phyloP scores from a whole-genome alignment of 2,113 vertebrate genomes.

The Calidris pugnax region DNA sequence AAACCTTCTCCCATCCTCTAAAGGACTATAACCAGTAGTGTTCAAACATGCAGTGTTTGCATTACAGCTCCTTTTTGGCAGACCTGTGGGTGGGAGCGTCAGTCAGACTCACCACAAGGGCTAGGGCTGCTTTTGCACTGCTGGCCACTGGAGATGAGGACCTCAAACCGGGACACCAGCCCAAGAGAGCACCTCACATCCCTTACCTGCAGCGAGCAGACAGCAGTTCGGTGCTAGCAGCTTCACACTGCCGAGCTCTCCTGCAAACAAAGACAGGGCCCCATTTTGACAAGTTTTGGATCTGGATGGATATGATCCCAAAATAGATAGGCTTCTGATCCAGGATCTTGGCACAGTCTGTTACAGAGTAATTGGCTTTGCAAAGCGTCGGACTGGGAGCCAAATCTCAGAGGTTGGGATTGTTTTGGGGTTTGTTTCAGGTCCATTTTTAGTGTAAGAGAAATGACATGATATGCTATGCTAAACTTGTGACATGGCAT shows the following conservation, averaged over 20 bases:
- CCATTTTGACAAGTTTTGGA: background rate
- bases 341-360: background rate
- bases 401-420: background rate
- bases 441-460: conserved; percentile 17
- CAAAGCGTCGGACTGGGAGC: background rate
- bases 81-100: background rate
- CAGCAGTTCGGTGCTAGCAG: background rate
- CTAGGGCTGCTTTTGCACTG: background rate
- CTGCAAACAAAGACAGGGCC: background rate
- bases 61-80: background rate
- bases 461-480: background rate
- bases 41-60: background rate
- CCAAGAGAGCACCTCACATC: background rate
- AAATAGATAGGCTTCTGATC: background rate
- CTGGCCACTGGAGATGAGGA: fast-evolving
- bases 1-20: background rate
- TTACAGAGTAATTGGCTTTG: background rate
- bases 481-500: background rate
- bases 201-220: fast-evolving
- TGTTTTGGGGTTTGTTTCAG: background rate
- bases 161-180: background rate
- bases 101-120: background rate
- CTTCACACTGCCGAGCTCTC: background rate
- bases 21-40: background rate
- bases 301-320: background rate